Evolutionary conservation across 2,888 invertebrate species (phyloP), one percentile per base, ranked within the genome.

Genomic region (Deilephila elpenor): DNA sequence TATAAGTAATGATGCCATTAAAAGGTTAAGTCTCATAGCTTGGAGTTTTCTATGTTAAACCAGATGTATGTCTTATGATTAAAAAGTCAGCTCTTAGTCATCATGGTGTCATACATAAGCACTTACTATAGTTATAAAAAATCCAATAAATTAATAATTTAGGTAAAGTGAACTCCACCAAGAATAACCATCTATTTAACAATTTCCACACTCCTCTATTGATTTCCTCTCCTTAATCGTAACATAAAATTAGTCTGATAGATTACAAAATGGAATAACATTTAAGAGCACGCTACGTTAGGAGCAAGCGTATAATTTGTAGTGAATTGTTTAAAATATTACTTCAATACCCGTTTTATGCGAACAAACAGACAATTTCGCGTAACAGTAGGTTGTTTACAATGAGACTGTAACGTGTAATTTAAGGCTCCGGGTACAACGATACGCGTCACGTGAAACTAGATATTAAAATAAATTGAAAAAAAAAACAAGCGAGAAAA

Each of bases 351-450:
- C 51, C 51, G 71, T 70, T 71, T 59, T 56, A 53, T 73, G 74
- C 67, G 74, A 44, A 71, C 72, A 71, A 72, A 72, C 72, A 74
- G 61, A 62, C 67, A 71, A 76, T 77, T 73, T 70, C 60, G 51
- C 60, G 70, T 73, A 73, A 70, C 74, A 73, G 75, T 76, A 67
- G 76, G 76, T 76, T 79, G 76, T 82, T 83, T 80, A 80, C 81
- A 80, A 79, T 80, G 78, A 80, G 75, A 76, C 71, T 75, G 78
- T 78, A 78, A 74, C 80, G 73, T 80, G 79, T 86, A 82, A 85
- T 86, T 86, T 83, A 79, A 82, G 75, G 76, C 76, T 77, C 75
- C 74, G 76, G 81, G 78, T 82, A 80, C 81, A 78, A 72, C 74
- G 77, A 80, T 70, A 72, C 72, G 73, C 75, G 74, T 77, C 78